phyloP scores from a whole-genome alignment of 2,888 invertebrate species.

The Caenorhabditis becei region DNA sequence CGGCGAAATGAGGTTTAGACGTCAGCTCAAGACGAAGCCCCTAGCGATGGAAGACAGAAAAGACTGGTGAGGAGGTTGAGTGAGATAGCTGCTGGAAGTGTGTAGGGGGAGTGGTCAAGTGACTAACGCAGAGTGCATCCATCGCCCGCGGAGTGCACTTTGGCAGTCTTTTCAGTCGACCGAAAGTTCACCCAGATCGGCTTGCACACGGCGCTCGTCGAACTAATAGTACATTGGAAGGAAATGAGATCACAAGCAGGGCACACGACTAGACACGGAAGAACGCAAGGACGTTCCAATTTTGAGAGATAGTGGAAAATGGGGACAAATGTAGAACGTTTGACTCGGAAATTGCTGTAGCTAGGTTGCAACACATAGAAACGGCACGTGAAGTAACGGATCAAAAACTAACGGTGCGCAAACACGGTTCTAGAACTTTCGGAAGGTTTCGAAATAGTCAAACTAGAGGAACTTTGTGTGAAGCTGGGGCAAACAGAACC shows the following conservation, averaged over 20 bases:
- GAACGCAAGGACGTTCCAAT: neutral
- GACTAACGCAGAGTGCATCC: conserved; percentile 45
- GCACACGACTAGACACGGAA: neutral
- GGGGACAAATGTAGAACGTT: neutral
- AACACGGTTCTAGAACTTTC: neutral
- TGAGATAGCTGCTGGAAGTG: conserved; percentile 16
- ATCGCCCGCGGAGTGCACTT: conserved; percentile 37
- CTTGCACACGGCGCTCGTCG: conserved; percentile 39
- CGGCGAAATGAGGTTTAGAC: neutral
- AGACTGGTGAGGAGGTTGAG: neutral
- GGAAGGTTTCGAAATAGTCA: conserved; percentile 16
- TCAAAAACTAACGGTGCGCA: conserved; percentile 5
- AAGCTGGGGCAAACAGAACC: neutral
- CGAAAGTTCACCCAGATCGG: conserved; percentile 50
- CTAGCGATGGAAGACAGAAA: conserved; percentile 12
- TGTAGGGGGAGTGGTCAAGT: conserved; percentile 17
- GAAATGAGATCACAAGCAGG: conserved; percentile 19
- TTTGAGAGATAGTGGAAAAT: neutral
- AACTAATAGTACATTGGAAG: conserved; percentile 49
- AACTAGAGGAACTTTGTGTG: neutral
- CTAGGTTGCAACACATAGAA: neutral
- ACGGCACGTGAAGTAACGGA: neutral
- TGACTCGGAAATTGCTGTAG: neutral
- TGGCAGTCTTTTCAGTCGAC: conserved; percentile 25
- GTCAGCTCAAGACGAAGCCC: conserved; percentile 17